Evolutionary conservation across 2,113 vertebrate genomes (phyloP), one percentile per base, ranked within the genome.

Genomic region (Halcyon malimbica): DNA sequence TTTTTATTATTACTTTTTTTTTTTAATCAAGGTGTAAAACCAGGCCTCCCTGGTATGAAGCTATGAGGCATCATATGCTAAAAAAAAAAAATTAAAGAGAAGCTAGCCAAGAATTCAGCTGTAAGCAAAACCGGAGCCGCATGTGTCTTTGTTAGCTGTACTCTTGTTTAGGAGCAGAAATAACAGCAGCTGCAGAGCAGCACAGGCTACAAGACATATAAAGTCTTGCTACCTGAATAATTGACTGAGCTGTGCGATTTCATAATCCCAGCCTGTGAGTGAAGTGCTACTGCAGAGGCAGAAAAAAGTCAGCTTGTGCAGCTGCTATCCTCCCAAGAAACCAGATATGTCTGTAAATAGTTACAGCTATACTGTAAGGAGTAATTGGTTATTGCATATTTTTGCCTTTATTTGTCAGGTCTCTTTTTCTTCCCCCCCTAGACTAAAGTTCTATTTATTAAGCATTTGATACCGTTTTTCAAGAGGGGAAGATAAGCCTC

Each of bases 131-230:
- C 13, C 16, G 35, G 25, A 87, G 44, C 44, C 20, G 14, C 33
- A 41, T 0, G 23, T n/a, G 12, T 68, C 48, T 81, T 35, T 68
- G 11, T 51, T 33, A 56, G 23, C 48, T 41, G 29, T 68, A 26
- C 28, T 83, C 26, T 44, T 57, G 17, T 35, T 86, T 64, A 51
- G 67, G 53, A 64, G 67, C 24, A 79, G 62, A 63, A 83, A 5
- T 23, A 65, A 21, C 37, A 53, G 76, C 5, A 50, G 46, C 86
- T 62, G 56, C 86, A 88, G 79, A 85, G 75, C 60, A 85, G 75
- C 62, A 25, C 57, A 41, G 42, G 41, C 59, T 6, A 1, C 0
- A 28, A 31, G 73, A 35, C 0, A 1, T 53, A 11, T 31, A 41
- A 73, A 54, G 42, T 50, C 24, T 62, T 35, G 62, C 79, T 39